Conservation (phyloP, 1,140 invertebrate species). For the Calephelis virginiensis region DNA sequence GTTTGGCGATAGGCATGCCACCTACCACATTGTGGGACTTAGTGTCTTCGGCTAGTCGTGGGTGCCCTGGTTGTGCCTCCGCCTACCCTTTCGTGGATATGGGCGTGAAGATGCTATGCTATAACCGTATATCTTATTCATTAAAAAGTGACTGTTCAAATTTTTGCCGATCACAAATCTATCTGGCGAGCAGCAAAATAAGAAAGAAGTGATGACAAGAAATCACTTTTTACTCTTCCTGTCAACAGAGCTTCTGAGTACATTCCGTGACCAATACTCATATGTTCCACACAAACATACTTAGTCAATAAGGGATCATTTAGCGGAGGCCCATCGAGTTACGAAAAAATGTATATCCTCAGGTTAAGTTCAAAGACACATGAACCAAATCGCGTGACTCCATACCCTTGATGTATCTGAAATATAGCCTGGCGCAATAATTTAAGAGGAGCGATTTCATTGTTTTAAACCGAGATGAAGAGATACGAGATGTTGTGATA, state of each 20-base stretch:
- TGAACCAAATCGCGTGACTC: constrained; percentile 60
- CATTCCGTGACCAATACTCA: constrained; percentile 2
- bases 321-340: constrained; percentile 9
- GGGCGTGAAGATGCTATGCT: too few relatives aligned
- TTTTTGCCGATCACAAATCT: too few relatives aligned
- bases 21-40: too few relatives aligned
- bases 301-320: constrained; percentile 11
- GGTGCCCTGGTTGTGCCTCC: too few relatives aligned
- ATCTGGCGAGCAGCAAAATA: too few relatives aligned
- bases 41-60: too few relatives aligned
- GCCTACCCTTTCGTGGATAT: too few relatives aligned
- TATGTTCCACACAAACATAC: not conserved
- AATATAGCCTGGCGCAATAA: constrained; percentile 19
- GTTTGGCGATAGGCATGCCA: too few relatives aligned
- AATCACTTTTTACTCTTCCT: too few relatives aligned
- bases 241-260: not conserved
- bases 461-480: constrained; percentile 8
- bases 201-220: too few relatives aligned
- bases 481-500: constrained; percentile 15
- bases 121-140: too few relatives aligned
- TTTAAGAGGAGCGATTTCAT: constrained; percentile 15
- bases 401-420: constrained; percentile 51
- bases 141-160: too few relatives aligned
- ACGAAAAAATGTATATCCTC: constrained; percentile 25
- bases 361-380: constrained; percentile 48